Evolutionary conservation across 2,888 invertebrate genomes (phyloP).

Genomic region (Bruchidius siliquastri): DNA sequence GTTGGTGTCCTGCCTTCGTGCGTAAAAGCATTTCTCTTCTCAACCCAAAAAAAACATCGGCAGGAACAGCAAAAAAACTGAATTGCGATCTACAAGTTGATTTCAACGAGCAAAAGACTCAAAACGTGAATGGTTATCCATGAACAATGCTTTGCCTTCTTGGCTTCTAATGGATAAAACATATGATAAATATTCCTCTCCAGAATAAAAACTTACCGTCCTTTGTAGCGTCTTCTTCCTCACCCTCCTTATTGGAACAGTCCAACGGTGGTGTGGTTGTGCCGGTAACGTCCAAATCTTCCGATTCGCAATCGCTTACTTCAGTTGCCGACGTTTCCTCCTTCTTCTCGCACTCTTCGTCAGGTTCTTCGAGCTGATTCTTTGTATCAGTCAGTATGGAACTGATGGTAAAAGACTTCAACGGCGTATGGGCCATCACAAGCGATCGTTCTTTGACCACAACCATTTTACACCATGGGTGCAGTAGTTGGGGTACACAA

Average conservation of each 20-base stretch:
- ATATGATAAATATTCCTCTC: too few relatives aligned
- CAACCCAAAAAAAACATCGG: too few relatives aligned
- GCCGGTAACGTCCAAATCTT: constrained; percentile 74
- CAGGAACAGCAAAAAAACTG: too few relatives aligned
- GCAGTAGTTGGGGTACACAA: constrained; percentile 1
- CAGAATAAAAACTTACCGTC: not conserved
- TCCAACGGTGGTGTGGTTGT: constrained; percentile 62
- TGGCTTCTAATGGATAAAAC: too few relatives aligned
- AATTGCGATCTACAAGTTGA: too few relatives aligned
- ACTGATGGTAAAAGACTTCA: constrained; percentile 77
- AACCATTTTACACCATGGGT: constrained; percentile 23
- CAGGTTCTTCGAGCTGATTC: constrained; percentile 17
- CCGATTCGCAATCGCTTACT: constrained; percentile 64
- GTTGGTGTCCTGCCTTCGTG: too few relatives aligned
- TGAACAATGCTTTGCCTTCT: too few relatives aligned
- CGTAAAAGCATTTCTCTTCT: too few relatives aligned
- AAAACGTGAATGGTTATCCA: too few relatives aligned
- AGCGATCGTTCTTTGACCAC: constrained; percentile 24
- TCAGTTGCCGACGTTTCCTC: constrained; percentile 29
- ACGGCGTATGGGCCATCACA: constrained; percentile 56
- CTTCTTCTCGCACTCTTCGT: constrained; percentile 15
- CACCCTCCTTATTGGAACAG: constrained; percentile 53
- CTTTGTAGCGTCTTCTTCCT: not conserved
- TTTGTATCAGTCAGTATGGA: constrained; percentile 58
- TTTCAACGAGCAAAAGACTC: too few relatives aligned